Evolutionary conservation across 37 sponge, comb jelly and placozoan species (phyloP), one percentile per base, ranked within the genome.

Genomic region (Cliona cf. orientalis): DNA sequence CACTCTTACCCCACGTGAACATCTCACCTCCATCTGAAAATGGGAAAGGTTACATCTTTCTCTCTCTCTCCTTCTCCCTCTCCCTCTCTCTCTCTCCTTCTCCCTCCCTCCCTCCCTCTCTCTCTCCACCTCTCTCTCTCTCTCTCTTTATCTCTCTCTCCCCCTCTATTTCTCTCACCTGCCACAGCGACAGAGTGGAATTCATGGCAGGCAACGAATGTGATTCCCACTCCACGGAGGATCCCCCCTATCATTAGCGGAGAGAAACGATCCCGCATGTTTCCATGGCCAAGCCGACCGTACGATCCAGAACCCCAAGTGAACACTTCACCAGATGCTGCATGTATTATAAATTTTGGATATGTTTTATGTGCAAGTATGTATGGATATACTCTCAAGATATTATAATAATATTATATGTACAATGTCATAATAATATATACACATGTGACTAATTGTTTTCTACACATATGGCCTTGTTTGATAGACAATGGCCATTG

Each of bases 271-370:
- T 93, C 94, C n/a, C 94, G 55, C 11, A 96, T 62, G 72, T 96
- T 91, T 2, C 97, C 97, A 26, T 96, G 97, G 53, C 97, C 97
- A 1, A 96, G 84, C 23, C 91, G 85, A 32, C 97, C 97, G 68
- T 93, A 85, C 29, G 46, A 65, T 19, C 97, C 97, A 72, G 89
- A 90, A 11, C 97, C 97, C 97, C 97, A 96, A 5, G 91, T 67
- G 71, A 80, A 96, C 71, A 96, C 91, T 58, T 90, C 91, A 26
- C 97, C 97, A 23, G 83, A 80, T 5, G 53, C 89, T 89, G 58
- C 36, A n/a, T 62, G 19, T 7, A 25, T 11, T 49, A 17, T 49
- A n/a, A n/a, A n/a, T n/a, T n/a, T n/a, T n/a, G n/a, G n/a, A n/a
- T n/a, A n/a, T n/a, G n/a, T n/a, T n/a, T n/a, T n/a, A n/a, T n/a